Conservation (phyloP, 2,797 vertebrate genomes). For the Rhodeus uyekii region DNA sequence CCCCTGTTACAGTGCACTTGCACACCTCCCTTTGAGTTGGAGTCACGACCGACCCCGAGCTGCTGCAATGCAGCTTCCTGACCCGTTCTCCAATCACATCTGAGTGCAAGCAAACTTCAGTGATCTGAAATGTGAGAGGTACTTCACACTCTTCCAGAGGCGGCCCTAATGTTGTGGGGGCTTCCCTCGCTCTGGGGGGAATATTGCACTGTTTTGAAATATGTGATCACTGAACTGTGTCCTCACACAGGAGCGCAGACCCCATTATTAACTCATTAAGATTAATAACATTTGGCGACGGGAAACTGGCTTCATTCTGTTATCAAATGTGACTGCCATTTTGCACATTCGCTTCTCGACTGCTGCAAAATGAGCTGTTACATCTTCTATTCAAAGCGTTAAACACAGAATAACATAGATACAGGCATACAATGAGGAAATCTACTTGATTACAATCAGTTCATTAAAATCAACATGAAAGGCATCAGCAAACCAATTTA, state of each 20-base stretch:
- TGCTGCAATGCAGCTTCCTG: conserved; percentile 67
- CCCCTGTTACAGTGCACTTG: conserved; percentile 7
- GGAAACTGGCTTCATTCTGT: conserved; percentile 7
- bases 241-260: neutral
- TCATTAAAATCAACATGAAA: neutral
- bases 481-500: neutral
- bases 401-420: conserved; percentile 1
- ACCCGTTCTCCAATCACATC: conserved; percentile 49
- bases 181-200: conserved; percentile 16
- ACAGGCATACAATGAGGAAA: neutral
- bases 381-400: neutral
- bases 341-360: neutral
- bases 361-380: neutral
- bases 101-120: conserved; percentile 31
- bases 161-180: neutral
- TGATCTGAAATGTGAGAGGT: neutral
- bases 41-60: conserved; percentile 60
- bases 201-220: conserved; percentile 24
- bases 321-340: neutral
- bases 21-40: conserved; percentile 38
- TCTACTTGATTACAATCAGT: neutral
- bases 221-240: conserved; percentile 15
- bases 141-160: neutral
- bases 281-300: neutral
- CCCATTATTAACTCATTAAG: conserved; percentile 37